phyloP scores from a whole-genome alignment of 2,113 vertebrate species.

The Puma concolor region DNA sequence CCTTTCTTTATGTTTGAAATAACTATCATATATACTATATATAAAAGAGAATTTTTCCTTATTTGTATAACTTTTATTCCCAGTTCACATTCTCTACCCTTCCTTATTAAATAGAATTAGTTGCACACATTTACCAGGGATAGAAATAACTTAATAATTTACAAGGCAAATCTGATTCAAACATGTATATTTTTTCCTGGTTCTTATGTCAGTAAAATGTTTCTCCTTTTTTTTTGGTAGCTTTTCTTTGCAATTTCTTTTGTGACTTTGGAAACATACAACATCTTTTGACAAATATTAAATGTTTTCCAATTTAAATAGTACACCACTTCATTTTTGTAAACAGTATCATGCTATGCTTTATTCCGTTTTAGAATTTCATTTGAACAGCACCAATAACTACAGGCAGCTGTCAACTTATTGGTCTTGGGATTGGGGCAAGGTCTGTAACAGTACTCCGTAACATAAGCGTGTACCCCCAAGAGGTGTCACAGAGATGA shows the following conservation, averaged over 20 bases:
- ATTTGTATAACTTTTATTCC: neutral
- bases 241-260: neutral
- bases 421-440: neutral
- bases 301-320: slow-evolving; percentile 9
- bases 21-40: neutral
- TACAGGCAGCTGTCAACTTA: neutral
- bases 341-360: neutral
- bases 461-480: neutral
- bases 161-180: neutral
- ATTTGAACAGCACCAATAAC: neutral
- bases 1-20: neutral
- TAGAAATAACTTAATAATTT: neutral
- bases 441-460: neutral
- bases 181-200: neutral
- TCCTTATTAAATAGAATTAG: neutral
- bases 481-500: neutral
- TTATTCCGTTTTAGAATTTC: slow-evolving; percentile 11
- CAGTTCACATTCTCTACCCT: neutral
- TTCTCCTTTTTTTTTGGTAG: neutral
- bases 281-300: neutral
- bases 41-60: neutral
- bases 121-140: neutral
- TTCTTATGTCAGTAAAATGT: neutral
- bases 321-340: neutral
- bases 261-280: neutral